phyloP scores from a whole-genome alignment of 2,113 vertebrate species.

The Leptocoma aspasia region DNA sequence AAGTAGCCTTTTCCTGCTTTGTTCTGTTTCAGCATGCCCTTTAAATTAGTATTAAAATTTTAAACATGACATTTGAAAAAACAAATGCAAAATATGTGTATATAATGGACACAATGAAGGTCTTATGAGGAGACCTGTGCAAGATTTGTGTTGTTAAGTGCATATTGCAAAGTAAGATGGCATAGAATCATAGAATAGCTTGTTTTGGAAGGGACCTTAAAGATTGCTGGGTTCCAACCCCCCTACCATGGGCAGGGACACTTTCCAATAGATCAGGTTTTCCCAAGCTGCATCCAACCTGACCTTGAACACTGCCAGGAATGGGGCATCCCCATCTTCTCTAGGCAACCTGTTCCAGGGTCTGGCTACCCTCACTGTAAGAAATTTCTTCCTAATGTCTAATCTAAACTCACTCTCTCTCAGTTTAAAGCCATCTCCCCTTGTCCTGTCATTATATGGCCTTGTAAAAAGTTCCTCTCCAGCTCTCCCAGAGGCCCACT shows the following conservation, averaged over 20 bases:
- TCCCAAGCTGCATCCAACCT: neutral
- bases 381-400: neutral
- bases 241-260: neutral
- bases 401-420: neutral
- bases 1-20: neutral
- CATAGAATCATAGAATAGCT: neutral
- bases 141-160: neutral
- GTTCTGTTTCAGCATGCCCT: neutral
- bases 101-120: neutral
- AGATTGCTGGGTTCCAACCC: neutral
- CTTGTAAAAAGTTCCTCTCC: neutral
- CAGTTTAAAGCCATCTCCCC: neutral
- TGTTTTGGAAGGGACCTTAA: neutral
- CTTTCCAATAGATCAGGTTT: neutral
- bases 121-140: neutral
- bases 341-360: neutral
- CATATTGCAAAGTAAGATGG: neutral
- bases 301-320: neutral
- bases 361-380: neutral
- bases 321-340: neutral
- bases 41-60: neutral
- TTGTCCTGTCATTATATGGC: neutral
- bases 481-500: accelerated
- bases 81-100: neutral
- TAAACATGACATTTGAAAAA: neutral